Evolutionary conservation across 1,140 invertebrate species (phyloP), one percentile per base, ranked within the genome.

Genomic region (Drosophila neocordata): DNA sequence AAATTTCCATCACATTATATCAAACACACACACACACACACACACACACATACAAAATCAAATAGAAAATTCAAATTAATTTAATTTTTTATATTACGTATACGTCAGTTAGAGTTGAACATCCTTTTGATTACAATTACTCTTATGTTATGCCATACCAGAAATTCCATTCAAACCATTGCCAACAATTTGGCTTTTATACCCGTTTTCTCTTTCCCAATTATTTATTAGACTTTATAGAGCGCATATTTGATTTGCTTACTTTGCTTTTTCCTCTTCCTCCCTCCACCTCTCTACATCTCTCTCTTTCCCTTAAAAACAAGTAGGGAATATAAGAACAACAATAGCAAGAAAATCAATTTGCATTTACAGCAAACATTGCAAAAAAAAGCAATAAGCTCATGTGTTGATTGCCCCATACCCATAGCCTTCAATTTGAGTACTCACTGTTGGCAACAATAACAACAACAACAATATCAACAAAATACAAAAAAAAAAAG

Each of bases 281-380:
- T 15, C 5, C 13, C 7, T 1, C 13, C 1, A 35, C 20, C 38
- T 27, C 34, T 48, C 44, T n/a, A n/a, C 59, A 34, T 31, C 27
- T 7, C 27, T 6, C 27, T 6, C 27, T 6, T 31, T 6, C 27
- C 27, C 27, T 6, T 31, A 1, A 31, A 31, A 31, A 31, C 27
- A 31, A 31, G 4, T 6, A 31, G 27, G 7, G 6, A 7, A 31
- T 1, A 12, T 6, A 56, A 9, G 37, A 18, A 56, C 31, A 70
- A 37, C 59, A 70, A 48, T 60, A 44, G 41, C 27, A 53, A 56
- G 51, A 71, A 72, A 68, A 64, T 52, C 76, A 83, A 83, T 83
- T 84, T 77, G 74, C 79, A 78, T 74, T 61, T 72, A 57, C 67
- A 55, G 76, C 67, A 74, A 74, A 79, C 75, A 79, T 73, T 77